phyloP scores from a whole-genome alignment of 1,140 invertebrate species.

The Paralvinella palmiformis region DNA sequence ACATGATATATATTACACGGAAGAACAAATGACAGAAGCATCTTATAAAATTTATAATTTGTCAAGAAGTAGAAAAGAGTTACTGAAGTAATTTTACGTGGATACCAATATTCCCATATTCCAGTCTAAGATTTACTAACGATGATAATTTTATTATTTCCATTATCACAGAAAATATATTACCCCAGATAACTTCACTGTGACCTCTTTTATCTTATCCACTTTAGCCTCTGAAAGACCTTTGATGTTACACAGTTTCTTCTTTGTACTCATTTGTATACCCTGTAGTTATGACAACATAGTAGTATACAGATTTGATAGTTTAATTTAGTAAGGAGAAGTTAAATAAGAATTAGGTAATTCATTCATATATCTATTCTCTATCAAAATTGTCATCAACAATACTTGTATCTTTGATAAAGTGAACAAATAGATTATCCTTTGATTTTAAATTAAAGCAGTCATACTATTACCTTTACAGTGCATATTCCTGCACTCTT shows the following conservation, averaged over 20 bases:
- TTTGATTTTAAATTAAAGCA: background rate
- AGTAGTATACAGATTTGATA: background rate
- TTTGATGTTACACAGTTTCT: slow-evolving; percentile 67
- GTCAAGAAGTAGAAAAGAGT: too few relatives aligned
- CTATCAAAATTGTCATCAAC: background rate
- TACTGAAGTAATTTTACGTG: too few relatives aligned
- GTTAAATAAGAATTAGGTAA: background rate
- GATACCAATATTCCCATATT: too few relatives aligned
- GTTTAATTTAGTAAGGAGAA: background rate
- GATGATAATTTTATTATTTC: background rate
- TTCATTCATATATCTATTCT: background rate
- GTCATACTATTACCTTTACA: slow-evolving; percentile 48
- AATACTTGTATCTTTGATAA: background rate
- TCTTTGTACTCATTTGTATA: slow-evolving; percentile 72
- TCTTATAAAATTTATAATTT: too few relatives aligned
- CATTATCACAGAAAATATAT: slow-evolving; percentile 2
- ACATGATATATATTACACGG: too few relatives aligned
- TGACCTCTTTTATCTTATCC: slow-evolving; percentile 77
- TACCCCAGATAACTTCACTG: slow-evolving; percentile 53
- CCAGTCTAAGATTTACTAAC: too few relatives aligned
- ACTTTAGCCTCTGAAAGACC: slow-evolving; percentile 75
- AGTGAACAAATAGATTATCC: background rate
- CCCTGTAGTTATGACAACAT: slow-evolving; percentile 48
- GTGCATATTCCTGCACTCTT: slow-evolving; percentile 73
- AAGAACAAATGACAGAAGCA: too few relatives aligned